Conservation (phyloP, 2,797 vertebrate genomes). For the Poecilia wingei region DNA sequence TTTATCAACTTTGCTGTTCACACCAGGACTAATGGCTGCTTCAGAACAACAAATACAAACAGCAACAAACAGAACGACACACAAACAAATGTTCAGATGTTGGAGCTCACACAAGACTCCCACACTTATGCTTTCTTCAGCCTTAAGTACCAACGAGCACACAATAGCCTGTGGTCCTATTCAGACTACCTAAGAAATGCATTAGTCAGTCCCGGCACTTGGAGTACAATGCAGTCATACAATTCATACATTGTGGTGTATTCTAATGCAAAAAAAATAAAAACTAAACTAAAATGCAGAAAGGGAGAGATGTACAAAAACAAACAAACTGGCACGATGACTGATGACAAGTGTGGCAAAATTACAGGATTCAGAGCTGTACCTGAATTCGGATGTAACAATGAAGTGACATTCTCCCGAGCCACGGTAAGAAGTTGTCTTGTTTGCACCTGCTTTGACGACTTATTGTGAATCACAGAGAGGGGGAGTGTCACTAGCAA, state of each 20-base stretch:
- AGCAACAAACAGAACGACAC: constrained; percentile 13
- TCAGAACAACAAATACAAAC: constrained; percentile 31
- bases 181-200: constrained; percentile 63
- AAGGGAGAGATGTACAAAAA: constrained; percentile 1
- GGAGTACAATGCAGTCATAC: constrained; percentile 45
- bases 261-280: not conserved
- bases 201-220: constrained; percentile 66
- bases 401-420: constrained; percentile 19
- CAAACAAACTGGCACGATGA: not conserved
- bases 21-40: constrained; percentile 53
- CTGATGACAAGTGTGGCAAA: constrained; percentile 26
- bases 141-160: constrained; percentile 43
- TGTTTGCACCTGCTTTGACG: constrained; percentile 20
- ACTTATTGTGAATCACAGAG: constrained; percentile 12
- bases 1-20: constrained; percentile 50
- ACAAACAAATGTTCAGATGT: constrained; percentile 23
- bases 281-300: not conserved
- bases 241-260: constrained; percentile 10
- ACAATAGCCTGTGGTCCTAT: constrained; percentile 63
- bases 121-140: constrained; percentile 52
- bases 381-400: constrained; percentile 12
- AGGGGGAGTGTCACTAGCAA: constrained; percentile 24
- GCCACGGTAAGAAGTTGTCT: constrained; percentile 1
- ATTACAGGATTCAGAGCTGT: constrained; percentile 25
- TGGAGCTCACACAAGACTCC: constrained; percentile 30